Evolutionary conservation across 92 coral and sea anemone genomes (phyloP), one percentile per base, ranked within the genome.

Genomic region (Isaurus tuberculatus): DNA sequence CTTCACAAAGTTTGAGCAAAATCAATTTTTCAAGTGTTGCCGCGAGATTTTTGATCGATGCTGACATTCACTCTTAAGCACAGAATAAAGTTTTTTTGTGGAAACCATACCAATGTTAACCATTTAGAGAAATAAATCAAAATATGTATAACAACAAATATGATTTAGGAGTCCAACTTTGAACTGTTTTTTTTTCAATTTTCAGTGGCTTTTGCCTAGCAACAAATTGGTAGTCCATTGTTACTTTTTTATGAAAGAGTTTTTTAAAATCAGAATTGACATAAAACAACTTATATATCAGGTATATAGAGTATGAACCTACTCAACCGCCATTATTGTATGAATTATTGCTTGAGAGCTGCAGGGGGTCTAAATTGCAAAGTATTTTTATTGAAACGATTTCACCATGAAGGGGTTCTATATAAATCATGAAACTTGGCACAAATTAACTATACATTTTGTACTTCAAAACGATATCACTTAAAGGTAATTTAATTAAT

Each of bases 331-430:
- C 42, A 30, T 66, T 66, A 66, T 31, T 25, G 31, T 31, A 66
- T 66, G 22, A 66, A 66, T 31, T 66, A 66, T 66, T 66, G 72
- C 44, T 66, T 66, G 8, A 66, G 46, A 67, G 73, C 25, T 17
- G 58, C 13, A 9, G 44, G 48, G 73, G 46, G 48, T 70, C 49
- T 4, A 70, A 70, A 37, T 70, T 70, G 4, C 74, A 32, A 70
- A 70, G 13, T 67, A 68, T 49, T 49, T 49, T 5, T 2, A 49
- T 40, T 10, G 5, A 49, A 14, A 49, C 22, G 16, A 49, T 49
- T 65, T 65, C 70, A 65, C 70, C 70, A 65, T 68, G 73, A 68
- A 68, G 49, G 73, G 33, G 73, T 30, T 14, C 73, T 68, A 37
- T 70, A 70, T n/a, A n/a, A n/a, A n/a, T n/a, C n/a, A n/a, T n/a